Percentiles rank a stretch among this genome's conserved stretches.
phyloP scores from a whole-genome alignment of 1,140 invertebrate species.

The Aphidius gifuensis region DNA sequence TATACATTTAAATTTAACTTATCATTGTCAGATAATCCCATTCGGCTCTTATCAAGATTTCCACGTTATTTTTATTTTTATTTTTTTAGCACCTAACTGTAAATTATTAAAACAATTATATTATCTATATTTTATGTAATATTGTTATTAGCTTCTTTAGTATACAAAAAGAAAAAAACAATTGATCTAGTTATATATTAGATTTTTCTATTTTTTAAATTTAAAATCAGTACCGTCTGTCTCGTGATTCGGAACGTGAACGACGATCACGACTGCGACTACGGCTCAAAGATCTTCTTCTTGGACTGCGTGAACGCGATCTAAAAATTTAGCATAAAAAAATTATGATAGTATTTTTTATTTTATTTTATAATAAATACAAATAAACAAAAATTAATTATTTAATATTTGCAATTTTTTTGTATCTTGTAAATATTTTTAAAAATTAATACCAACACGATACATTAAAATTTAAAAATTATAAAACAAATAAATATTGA shows the following conservation, averaged over 20 bases:
- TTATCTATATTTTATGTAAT: no score
- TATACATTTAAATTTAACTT: no score
- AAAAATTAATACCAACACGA: no score
- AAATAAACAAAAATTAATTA: constrained; percentile 19
- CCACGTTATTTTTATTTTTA: neutral
- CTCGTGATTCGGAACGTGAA: constrained; percentile 54
- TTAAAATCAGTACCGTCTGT: constrained; percentile 49
- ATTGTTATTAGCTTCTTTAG: no score
- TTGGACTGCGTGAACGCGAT: constrained; percentile 51
- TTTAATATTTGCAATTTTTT: constrained; percentile 25
- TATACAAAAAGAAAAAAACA: no score
- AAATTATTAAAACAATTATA: neutral
- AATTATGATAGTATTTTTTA: constrained; percentile 28
- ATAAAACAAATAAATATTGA: no score
- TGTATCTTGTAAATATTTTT: constrained; percentile 1
- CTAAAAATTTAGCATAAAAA: constrained; percentile 44
- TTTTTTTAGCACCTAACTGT: neutral
- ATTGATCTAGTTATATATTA: neutral
- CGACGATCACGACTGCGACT: constrained; percentile 53
- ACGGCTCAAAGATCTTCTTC: constrained; percentile 48
- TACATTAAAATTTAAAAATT: no score
- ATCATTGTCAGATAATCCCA: no score
- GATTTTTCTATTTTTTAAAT: neutral
- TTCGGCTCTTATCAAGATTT: no score
- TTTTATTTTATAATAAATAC: constrained; percentile 19